phyloP scores from a whole-genome alignment of 2,113 vertebrate species.

The Neotragus moschatus region DNA sequence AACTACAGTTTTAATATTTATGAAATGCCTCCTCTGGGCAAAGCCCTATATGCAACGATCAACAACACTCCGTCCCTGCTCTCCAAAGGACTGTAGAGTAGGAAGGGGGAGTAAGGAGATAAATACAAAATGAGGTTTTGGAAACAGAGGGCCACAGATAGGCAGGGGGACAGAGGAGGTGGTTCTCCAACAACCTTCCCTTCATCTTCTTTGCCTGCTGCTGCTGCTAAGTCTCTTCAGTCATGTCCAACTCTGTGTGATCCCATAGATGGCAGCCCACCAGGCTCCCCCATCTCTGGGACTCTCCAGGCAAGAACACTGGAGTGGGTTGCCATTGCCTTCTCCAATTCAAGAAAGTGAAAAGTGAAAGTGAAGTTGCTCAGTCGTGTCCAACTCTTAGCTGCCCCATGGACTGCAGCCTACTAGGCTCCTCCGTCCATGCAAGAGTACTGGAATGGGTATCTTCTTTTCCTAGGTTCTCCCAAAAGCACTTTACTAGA shows the following conservation, averaged over 20 bases:
- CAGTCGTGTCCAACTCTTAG: no score
- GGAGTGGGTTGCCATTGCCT: no score
- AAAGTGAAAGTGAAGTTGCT: no score
- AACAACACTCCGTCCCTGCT: neutral
- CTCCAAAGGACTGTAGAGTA: neutral
- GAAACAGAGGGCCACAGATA: neutral
- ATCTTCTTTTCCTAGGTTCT: neutral
- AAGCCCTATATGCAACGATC: neutral
- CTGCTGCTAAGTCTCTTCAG: no score
- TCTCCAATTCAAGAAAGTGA: no score
- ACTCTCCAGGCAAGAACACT: no score
- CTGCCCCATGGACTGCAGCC: no score
- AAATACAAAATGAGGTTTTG: neutral
- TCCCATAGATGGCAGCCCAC: no score
- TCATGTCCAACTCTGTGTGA: accelerated
- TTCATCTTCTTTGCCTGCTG: neutral
- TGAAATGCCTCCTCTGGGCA: neutral
- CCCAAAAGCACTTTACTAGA: neutral
- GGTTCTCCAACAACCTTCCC: neutral
- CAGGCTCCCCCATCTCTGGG: no score
- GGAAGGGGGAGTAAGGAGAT: neutral
- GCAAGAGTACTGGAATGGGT: no score
- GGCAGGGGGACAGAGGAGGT: neutral
- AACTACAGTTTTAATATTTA: constrained; percentile 46
- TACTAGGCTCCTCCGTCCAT: no score